A percentile compares a stretch with the other conserved stretches of the same genome.
Evolutionary conservation across 2,797 vertebrate species (phyloP).

Genomic region (Premnoplex brunnescens): DNA sequence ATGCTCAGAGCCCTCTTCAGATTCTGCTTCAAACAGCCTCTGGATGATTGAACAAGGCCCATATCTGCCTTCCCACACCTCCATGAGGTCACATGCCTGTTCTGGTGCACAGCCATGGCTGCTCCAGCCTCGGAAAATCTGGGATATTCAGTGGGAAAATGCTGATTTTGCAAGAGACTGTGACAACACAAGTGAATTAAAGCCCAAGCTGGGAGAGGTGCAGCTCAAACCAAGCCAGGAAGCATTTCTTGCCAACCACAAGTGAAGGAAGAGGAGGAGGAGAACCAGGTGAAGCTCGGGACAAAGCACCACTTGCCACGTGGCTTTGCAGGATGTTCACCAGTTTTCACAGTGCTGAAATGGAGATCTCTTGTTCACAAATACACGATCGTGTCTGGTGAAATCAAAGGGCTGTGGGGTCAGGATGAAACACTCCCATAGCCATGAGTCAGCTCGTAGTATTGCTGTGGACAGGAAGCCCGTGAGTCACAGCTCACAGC

Average conservation of each 20-base stretch:
- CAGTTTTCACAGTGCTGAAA: not conserved
- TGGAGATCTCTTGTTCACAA: not conserved
- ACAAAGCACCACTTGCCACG: not conserved
- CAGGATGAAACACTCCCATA: not conserved
- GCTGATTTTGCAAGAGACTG: not conserved
- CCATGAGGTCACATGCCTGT: fast-evolving
- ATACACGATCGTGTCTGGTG: not conserved
- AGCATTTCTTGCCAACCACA: not conserved
- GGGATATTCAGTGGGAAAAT: not conserved
- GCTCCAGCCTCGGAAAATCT: not conserved
- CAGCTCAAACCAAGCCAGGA: not conserved
- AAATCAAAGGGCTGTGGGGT: not conserved
- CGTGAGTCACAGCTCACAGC: not conserved
- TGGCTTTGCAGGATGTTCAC: not conserved
- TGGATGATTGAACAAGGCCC: not conserved
- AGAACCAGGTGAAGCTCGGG: not conserved
- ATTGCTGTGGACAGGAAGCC: not conserved
- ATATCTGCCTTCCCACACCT: not conserved
- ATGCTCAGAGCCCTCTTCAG: not conserved
- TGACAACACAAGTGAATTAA: not conserved
- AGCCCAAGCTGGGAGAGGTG: not conserved
- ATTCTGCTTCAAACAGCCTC: not conserved
- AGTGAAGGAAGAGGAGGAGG: not conserved
- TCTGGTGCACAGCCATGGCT: not conserved
- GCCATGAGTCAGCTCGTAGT: not conserved